A percentile compares a stretch with the other conserved stretches of the same genome.
Conservation (phyloP, 1,140 invertebrate genomes). For the Calliopsis andreniformis region DNA sequence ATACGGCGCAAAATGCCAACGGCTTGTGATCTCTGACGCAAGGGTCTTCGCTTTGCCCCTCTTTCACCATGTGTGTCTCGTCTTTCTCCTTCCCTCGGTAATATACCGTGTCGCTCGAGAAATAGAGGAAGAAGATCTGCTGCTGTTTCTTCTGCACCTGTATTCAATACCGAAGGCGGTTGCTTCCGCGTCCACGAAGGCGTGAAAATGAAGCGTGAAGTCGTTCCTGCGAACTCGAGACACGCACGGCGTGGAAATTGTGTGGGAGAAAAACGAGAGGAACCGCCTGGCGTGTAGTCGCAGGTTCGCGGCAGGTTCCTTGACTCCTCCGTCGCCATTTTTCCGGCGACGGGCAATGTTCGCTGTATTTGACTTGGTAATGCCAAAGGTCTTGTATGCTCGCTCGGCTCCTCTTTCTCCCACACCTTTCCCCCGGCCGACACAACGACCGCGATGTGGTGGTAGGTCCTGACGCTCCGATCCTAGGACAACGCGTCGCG, state of each 20-base stretch:
- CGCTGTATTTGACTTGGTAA: constrained; percentile 80
- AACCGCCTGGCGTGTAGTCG: constrained; percentile 21
- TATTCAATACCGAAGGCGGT: no score
- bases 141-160: constrained; percentile 1
- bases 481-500: constrained; percentile 59
- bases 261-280: constrained; percentile 2
- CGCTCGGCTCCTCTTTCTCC: constrained; percentile 40
- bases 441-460: constrained; percentile 53
- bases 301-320: constrained; percentile 69
- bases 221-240: constrained; percentile 68
- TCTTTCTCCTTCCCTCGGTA: constrained; percentile 21
- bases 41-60: constrained; percentile 37
- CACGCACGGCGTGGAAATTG: constrained; percentile 3
- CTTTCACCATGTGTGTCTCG: constrained; percentile 21
- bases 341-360: constrained; percentile 68
- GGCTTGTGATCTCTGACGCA: constrained; percentile 69
- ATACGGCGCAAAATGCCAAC: constrained; percentile 68
- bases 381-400: constrained; percentile 74
- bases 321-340: constrained; percentile 74
- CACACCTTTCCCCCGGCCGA: constrained; percentile 9
- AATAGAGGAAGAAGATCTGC: background rate
- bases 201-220: constrained; percentile 13
- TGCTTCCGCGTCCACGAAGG: no score
- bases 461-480: constrained; percentile 62
- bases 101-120: constrained; percentile 7